These are phyloP conservation scores for Lomographa bimaculata DNA, from an alignment of 2,888 invertebrate species.

Conservation along the genomic window DNA sequence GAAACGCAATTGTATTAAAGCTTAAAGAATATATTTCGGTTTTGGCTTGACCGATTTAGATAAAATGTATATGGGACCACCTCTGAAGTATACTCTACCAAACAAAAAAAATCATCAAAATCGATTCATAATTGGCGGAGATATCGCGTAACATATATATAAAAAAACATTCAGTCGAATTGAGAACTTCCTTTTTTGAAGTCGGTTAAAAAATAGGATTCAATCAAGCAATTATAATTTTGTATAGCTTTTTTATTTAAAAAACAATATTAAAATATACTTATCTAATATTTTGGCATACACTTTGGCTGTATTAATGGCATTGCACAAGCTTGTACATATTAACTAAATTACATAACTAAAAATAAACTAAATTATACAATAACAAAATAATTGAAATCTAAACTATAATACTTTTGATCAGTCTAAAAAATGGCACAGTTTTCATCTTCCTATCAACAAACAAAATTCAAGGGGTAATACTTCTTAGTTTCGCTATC, in stretches of 20 bases:
- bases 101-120: no score
- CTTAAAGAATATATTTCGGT: no score
- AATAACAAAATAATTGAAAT: conserved; percentile 30
- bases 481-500: conserved; percentile 61
- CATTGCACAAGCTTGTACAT: conserved; percentile 40
- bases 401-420: conserved; percentile 28
- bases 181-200: no score
- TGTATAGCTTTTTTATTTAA: conserved; percentile 60
- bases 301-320: conserved; percentile 27
- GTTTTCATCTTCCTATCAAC: conserved; percentile 46
- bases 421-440: conserved; percentile 34
- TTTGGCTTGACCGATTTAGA: no score
- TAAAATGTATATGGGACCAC: no score
- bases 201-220: no score
- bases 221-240: no score
- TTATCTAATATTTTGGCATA: conserved; percentile 50
- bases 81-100: no score
- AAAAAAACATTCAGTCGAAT: no score
- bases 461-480: conserved; percentile 61
- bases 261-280: conserved; percentile 47
- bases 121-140: no score
- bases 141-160: no score
- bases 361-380: conserved; percentile 24
- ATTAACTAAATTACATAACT: conserved; percentile 21
- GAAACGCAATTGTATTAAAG: no score